Base-by-base conservation (phyloP, 2,113 vertebrate species). In the Nettapus auritus region DNA sequence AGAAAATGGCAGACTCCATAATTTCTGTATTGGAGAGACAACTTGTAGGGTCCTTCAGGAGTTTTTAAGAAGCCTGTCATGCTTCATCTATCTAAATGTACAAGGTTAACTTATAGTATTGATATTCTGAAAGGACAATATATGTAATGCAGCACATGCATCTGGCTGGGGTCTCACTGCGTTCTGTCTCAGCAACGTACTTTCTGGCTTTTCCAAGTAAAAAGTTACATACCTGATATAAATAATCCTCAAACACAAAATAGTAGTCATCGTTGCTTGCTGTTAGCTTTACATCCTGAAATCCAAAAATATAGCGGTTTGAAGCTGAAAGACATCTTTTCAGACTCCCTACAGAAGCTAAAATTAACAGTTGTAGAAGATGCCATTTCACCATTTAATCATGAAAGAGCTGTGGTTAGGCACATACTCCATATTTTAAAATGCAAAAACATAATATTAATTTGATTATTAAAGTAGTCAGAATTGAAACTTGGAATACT, bases 201-300 rank as follows among this genome's bases (percentile, higher is more conserved):
- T 62, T 64, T 31, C 83, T 44, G 90, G n/a, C 26, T 76, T 95
- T 96, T 84, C 56, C 57, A 89, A 59, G 18, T 6, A 36, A 78
- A 85, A 87, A 85, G 48, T 70, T 56, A 97, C 98, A 87, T 96
- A 99, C 99, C 98, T 99, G 99, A 98, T 99, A 99, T 84, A 99
- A 98, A 97, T 99, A 99, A 96, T 99, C 99, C 97, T 99, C 99
- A 98, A 99, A 99, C 79, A 99, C 99, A 98, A 99, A 99, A 98
- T 99, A 99, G 96, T 99, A 99, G 97, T 99, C 99, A 78, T 99
- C 99, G 2, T 99, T 99, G 96, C 99, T 99, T 94, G 99, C 99
- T 18, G 99, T 99, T 91, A 99, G 98, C 96, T 99, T 99, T 91
- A 99, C 99, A 96, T 99, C 99, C 99, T 99, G 94, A 14, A 97